Evolutionary conservation across 2,888 invertebrate species (phyloP), one percentile per base, ranked within the genome.

Genomic region (Anorthoa munda): DNA sequence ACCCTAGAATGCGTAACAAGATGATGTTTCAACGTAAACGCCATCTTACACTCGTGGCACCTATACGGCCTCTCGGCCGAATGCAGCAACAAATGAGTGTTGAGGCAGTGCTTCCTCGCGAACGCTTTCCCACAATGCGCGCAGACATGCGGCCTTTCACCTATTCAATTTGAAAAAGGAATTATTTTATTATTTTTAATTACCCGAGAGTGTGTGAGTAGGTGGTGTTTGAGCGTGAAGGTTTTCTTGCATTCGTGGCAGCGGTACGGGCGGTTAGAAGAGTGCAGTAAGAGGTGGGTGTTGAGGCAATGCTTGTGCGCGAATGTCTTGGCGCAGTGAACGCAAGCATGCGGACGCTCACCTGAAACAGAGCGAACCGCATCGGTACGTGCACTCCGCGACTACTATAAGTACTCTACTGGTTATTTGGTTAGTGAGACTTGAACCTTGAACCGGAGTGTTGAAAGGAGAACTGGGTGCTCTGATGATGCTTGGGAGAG

Each of bases 41-140:
- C 98, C 96, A 98, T 98, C 95, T 98, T 98, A 95, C 98, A 98
- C 95, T 98, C 98, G 81, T 97, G 97, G 91, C 98, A 98, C 92
- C 98, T 97, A 94, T 98, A 98, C 59, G 98, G 98, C 85, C 98
- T 96, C 84, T 98, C 98, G 50, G 98, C 98, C 56, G 98, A 98
- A 93, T 98, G 98, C 86, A 98, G 94, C 89, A 98, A 92, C 85
- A 98, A 95, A 93, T 98, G 98, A 45, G 98, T 98, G 92, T 98
- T 98, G 81, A 98, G 96, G 93, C 98, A 98, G 91, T 98, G 98
- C 93, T 98, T 98, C 92, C 98, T 97, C 70, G 98, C 98, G 90
- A 98, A 98, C 86, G 97, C 98, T 90, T 98, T 98, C 77, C 98
- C 98, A 90, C 98, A 98, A 89, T 98, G 98, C 66, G 97, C 97